Percentiles rank a stretch among this genome's conserved stretches.
Evolutionary conservation across 1,140 invertebrate species (phyloP).

Genomic region (Drusus annulatus): DNA sequence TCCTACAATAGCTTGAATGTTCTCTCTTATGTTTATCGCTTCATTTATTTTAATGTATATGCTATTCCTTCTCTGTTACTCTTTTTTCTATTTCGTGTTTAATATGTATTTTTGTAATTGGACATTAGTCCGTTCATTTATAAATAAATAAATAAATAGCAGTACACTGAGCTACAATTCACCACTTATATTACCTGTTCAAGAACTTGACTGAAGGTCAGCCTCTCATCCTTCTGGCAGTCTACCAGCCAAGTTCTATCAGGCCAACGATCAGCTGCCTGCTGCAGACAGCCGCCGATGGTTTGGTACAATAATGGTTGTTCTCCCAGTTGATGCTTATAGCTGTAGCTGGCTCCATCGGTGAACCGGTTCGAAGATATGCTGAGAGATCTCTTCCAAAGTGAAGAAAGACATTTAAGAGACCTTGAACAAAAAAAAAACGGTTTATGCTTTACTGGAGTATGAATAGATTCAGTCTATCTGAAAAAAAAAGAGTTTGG

Average conservation of each 20-base stretch:
- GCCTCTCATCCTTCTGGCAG: constrained; percentile 72
- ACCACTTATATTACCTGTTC: constrained; percentile 68
- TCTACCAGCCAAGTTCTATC: constrained; percentile 76
- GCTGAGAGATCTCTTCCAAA: not conserved
- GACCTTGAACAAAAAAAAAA: not conserved
- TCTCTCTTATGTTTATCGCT: too few relatives aligned
- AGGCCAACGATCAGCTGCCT: constrained; percentile 72
- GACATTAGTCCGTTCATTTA: too few relatives aligned
- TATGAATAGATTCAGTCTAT: too few relatives aligned
- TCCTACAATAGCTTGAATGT: too few relatives aligned
- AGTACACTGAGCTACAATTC: too few relatives aligned
- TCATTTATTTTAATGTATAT: too few relatives aligned
- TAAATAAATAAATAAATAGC: too few relatives aligned
- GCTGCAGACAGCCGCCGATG: constrained; percentile 75
- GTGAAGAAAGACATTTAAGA: not conserved
- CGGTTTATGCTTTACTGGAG: too few relatives aligned
- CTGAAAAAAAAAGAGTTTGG: too few relatives aligned
- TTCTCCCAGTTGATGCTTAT: constrained; percentile 72
- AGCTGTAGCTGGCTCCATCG: constrained; percentile 59
- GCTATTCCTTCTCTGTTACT: too few relatives aligned
- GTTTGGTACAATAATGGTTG: constrained; percentile 75
- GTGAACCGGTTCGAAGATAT: not conserved
- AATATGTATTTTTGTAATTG: too few relatives aligned
- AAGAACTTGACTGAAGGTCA: constrained; percentile 78
- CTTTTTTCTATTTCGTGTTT: too few relatives aligned